Evolutionary conservation across 2,888 invertebrate genomes (phyloP), one percentile per base, ranked within the genome.

Genomic region (Trilocha varians): DNA sequence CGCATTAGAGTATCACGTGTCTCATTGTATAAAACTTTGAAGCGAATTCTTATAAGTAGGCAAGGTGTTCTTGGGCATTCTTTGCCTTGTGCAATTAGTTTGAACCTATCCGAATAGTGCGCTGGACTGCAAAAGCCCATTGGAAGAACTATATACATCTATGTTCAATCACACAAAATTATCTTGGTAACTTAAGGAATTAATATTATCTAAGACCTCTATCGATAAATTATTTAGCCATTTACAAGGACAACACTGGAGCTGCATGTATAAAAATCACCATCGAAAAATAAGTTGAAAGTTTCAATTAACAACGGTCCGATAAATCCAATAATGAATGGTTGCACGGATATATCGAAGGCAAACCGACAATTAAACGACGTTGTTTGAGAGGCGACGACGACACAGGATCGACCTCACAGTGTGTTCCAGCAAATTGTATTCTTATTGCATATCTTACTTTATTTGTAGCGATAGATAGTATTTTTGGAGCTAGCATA

Each of bases 241-340:
- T n/a, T n/a, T n/a, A n/a, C n/a, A n/a, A n/a, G n/a, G n/a, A n/a
- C n/a, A n/a, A n/a, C n/a, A n/a, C 11, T 25, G 25, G 34, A 37
- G 18, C 39, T 34, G 37, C 45, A 34, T 41, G 13, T 39, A 16
- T 17, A 16, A n/a, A 36, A 39, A 50, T 45, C 50, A 41, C 40
- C 48, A 55, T 44, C 46, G 48, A 48, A 46, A 41, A 73, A 75
- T 68, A 74, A 71, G 70, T 62, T 66, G 57, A 64, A 64, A 64
- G 62, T 73, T 83, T 85, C 84, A 84, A 85, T 85, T 84, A 85
- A 80, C 76, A 76, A 82, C 73, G 71, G 73, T 71, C 67, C 71
- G 76, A 79, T 77, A 72, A 68, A 70, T 68, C 63, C 57, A 56
- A 65, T 85, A 84, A 85, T 85, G 75, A 82, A 69, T 48, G 82